Conservation (phyloP, 2,888 invertebrate genomes). For the Imbricaverruca yamaguchii region DNA sequence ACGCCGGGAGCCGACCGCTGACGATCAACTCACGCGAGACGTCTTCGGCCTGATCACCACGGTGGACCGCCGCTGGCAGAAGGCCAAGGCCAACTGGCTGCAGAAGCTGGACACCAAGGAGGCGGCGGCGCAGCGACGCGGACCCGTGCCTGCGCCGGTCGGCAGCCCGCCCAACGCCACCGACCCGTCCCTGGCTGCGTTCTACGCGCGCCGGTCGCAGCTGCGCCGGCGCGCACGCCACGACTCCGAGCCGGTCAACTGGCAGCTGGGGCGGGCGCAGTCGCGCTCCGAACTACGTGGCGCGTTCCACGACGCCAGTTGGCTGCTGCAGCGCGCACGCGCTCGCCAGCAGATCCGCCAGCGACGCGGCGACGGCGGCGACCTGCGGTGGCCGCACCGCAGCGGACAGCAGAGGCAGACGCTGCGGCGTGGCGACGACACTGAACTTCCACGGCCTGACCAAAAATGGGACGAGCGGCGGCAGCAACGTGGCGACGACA, state of each 20-base stretch:
- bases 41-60: not conserved
- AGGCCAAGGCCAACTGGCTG: not conserved
- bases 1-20: not conserved
- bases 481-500: not conserved
- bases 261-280: not conserved
- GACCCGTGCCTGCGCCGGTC: not conserved
- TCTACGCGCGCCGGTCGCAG: not conserved
- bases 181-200: slow-evolving; percentile 7
- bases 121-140: not conserved
- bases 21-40: not conserved
- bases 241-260: not conserved
- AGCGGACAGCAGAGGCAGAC: too few species aligned
- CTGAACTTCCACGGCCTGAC: not conserved
- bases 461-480: not conserved
- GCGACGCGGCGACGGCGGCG: not conserved
- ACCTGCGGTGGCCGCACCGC: too few species aligned
- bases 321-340: slow-evolving; percentile 1
- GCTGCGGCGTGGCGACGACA: too few species aligned
- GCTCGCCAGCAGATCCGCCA: not conserved
- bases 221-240: not conserved
- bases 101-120: not conserved
- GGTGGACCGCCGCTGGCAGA: not conserved
- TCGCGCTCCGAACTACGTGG: not conserved
- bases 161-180: not conserved
- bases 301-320: not conserved